A percentile compares a stretch with the other conserved stretches of the same genome.
These are phyloP conservation scores for Acrobasis consociella DNA, from an alignment of 2,888 invertebrate species.

Conservation along the genomic window DNA sequence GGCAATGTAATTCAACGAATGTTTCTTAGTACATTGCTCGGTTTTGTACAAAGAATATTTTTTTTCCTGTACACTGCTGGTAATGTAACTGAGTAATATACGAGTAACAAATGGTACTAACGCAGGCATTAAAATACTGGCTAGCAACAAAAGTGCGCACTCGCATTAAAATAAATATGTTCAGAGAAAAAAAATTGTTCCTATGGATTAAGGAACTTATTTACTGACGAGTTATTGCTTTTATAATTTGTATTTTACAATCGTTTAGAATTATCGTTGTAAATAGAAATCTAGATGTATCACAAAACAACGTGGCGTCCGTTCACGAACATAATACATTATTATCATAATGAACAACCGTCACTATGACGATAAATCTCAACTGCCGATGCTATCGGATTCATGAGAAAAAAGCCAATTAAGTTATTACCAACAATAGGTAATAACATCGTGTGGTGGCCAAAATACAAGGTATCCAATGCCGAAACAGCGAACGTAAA, in stretches of 20 bases:
- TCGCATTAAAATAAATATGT: too few species aligned
- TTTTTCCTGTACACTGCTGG: too few species aligned
- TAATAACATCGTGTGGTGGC: conserved; percentile 28
- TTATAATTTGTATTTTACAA: not conserved
- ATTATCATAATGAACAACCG: conserved; percentile 21
- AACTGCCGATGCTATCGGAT: conserved; percentile 38
- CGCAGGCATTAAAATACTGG: too few species aligned
- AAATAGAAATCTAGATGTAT: conserved; percentile 10
- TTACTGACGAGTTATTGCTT: too few species aligned
- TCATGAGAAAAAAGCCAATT: conserved; percentile 50
- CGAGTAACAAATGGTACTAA: too few species aligned
- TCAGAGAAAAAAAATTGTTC: too few species aligned
- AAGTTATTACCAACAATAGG: conserved; percentile 44
- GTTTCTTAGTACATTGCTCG: too few species aligned
- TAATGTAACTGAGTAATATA: too few species aligned
- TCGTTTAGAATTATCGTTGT: not conserved
- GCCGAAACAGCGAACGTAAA: conserved; percentile 10
- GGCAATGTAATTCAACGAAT: too few species aligned
- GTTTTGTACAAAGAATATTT: too few species aligned
- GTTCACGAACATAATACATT: not conserved
- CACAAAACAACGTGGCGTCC: conserved; percentile 12
- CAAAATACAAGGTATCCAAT: conserved; percentile 31
- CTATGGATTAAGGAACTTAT: too few species aligned
- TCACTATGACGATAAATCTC: conserved; percentile 17
- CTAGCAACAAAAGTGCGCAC: too few species aligned